Evolutionary conservation across 2,888 invertebrate species (phyloP).

Genomic region (Argyresthia albistria): DNA sequence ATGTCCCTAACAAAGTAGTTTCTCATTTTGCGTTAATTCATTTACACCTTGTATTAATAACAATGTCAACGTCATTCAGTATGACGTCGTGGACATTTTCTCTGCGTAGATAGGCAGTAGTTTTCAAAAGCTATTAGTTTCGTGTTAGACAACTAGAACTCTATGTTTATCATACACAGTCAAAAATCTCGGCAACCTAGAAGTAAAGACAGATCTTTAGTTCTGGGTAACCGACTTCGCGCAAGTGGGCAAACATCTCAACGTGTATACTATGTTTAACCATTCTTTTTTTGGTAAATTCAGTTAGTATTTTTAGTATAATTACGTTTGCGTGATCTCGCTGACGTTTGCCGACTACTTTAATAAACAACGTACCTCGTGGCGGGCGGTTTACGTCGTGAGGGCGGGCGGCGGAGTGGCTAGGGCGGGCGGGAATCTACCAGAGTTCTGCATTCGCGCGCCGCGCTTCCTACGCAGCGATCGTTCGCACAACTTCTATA

Average conservation of each 20-base stretch:
- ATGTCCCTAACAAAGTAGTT: no score
- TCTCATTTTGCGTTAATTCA: no score
- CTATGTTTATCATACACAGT: not conserved
- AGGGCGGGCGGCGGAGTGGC: constrained; percentile 22
- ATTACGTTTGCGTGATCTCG: not conserved
- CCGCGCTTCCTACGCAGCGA: constrained; percentile 2
- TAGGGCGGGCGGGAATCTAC: constrained; percentile 5
- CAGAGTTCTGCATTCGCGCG: constrained; percentile 7
- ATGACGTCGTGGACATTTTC: no score
- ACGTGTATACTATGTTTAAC: no score
- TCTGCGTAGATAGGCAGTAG: no score
- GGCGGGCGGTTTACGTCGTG: constrained; percentile 35
- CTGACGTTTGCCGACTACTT: not conserved
- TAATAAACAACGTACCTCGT: constrained; percentile 30
- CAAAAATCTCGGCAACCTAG: not conserved
- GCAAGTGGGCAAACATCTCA: no score
- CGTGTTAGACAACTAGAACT: not conserved
- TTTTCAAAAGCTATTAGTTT: no score
- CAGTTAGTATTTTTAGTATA: no score
- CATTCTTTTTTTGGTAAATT: no score
- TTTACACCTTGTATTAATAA: no score
- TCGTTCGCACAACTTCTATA: not conserved
- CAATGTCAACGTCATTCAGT: no score
- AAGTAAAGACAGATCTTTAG: not conserved
- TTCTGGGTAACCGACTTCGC: not conserved